phyloP scores from a whole-genome alignment of 2,113 vertebrate species.

The Trochalopteron elliotii region DNA sequence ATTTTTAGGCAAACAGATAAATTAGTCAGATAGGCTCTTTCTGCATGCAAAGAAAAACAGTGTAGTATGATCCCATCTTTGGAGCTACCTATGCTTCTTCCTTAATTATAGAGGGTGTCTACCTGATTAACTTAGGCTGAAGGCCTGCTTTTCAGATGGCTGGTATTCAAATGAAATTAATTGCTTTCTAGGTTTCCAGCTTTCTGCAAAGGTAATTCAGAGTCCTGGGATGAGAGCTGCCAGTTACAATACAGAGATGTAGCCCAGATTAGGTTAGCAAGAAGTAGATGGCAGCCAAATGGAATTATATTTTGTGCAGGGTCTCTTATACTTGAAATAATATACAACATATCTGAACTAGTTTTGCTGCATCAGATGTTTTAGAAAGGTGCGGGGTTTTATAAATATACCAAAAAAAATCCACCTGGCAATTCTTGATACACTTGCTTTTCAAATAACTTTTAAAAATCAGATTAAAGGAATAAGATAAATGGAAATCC shows the following conservation, averaged over 20 bases:
- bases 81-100: background rate
- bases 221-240: background rate
- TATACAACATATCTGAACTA: background rate
- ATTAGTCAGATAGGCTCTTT: background rate
- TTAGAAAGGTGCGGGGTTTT: background rate
- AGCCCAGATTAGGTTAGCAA: background rate
- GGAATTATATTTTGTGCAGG: background rate
- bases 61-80: background rate
- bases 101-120: background rate
- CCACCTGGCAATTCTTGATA: background rate
- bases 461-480: background rate
- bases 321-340: background rate
- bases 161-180: background rate
- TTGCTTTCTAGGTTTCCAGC: background rate
- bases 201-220: background rate
- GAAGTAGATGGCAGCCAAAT: background rate
- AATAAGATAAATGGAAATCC: background rate
- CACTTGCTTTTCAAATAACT: background rate
- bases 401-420: background rate
- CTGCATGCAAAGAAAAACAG: background rate
- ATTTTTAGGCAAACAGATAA: background rate
- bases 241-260: background rate
- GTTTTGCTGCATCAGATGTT: background rate
- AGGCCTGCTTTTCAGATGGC: background rate
- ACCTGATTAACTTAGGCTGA: background rate